A percentile compares a stretch with the other conserved stretches of the same genome.
phyloP scores from a whole-genome alignment of 2,113 vertebrate genomes.

The Eclectus roratus region DNA sequence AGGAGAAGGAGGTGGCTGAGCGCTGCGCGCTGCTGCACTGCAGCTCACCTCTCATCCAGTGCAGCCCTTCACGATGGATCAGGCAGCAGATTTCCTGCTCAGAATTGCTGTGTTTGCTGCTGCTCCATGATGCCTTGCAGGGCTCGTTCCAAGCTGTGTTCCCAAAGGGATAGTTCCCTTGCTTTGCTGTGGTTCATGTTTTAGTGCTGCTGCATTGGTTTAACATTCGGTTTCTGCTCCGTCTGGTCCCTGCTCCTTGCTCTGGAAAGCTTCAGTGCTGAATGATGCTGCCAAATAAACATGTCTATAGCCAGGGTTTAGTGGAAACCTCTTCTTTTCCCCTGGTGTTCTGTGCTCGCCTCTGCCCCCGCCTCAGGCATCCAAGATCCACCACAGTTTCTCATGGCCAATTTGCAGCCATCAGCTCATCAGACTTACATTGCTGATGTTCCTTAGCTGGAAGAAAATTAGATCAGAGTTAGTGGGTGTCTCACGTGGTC shows the following conservation, averaged over 20 bases:
- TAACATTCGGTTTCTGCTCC: neutral
- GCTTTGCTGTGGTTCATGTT: neutral
- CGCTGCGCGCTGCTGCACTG: neutral
- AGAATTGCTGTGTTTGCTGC: neutral
- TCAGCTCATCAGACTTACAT: neutral
- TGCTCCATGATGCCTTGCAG: neutral
- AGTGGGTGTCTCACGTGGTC: neutral
- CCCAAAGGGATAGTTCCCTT: neutral
- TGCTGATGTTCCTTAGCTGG: neutral
- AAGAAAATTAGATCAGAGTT: constrained; percentile 1
- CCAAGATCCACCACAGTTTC: neutral
- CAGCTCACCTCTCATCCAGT: neutral
- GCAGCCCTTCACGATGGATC: neutral
- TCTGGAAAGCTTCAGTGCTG: neutral
- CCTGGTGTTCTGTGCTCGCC: neutral
- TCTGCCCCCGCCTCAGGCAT: neutral
- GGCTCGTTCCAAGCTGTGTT: neutral
- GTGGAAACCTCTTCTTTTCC: neutral
- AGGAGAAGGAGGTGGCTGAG: neutral
- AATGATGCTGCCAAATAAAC: neutral
- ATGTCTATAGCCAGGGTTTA: neutral
- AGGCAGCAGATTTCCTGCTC: neutral
- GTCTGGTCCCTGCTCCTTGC: neutral
- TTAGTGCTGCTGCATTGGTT: neutral
- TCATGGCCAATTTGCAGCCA: neutral